Evolutionary conservation across 2,797 vertebrate species (phyloP).

Genomic region (Heteromormyrus szaboi): DNA sequence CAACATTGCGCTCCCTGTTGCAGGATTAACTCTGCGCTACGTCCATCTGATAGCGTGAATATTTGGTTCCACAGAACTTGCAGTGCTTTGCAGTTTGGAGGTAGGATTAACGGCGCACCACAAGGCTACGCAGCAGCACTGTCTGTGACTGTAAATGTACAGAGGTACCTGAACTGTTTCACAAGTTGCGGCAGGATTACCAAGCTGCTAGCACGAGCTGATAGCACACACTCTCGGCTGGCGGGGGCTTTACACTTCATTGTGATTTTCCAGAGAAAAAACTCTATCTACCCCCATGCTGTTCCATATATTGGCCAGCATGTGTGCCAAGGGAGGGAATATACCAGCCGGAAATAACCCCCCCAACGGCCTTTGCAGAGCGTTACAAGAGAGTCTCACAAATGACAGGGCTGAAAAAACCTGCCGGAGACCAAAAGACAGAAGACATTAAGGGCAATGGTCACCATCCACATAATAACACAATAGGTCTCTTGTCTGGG

Average conservation of each 20-base stretch:
- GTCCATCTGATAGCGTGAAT: not conserved
- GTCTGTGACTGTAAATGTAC: not conserved
- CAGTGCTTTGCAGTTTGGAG: not conserved
- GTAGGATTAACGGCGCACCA: not conserved
- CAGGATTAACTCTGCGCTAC: not conserved
- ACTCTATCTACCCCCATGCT: not conserved
- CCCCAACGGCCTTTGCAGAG: slow-evolving; percentile 58
- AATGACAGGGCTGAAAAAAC: slow-evolving; percentile 63
- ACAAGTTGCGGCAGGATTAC: not conserved
- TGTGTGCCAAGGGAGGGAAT: not conserved
- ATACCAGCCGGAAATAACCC: slow-evolving; percentile 41
- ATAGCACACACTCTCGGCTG: not conserved
- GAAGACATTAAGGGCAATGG: slow-evolving; percentile 64
- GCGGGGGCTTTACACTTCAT: not conserved
- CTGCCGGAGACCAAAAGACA: slow-evolving; percentile 57
- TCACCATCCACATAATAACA: slow-evolving; percentile 70
- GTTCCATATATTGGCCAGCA: not conserved
- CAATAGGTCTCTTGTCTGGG: slow-evolving; percentile 67
- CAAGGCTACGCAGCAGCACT: not conserved
- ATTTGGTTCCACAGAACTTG: not conserved
- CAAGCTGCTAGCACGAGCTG: not conserved
- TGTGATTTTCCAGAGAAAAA: not conserved
- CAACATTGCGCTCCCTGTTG: not conserved
- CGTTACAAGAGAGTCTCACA: slow-evolving; percentile 63
- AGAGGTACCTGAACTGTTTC: not conserved